Base-by-base conservation (phyloP, 2,113 vertebrate genomes). In the Alosa alosa region DNA sequence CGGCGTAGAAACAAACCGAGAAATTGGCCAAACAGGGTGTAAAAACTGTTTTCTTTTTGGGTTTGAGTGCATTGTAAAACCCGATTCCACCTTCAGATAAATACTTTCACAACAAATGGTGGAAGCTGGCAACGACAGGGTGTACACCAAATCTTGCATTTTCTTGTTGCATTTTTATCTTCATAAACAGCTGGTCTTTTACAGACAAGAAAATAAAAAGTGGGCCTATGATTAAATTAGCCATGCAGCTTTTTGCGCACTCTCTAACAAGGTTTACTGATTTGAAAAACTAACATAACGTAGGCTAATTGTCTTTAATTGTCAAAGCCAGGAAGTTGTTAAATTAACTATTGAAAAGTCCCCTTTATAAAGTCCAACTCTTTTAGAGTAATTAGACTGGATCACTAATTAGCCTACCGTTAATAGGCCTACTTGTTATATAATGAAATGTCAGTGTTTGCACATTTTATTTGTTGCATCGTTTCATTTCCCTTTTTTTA, bases 41-140 rank as follows among this genome's bases (percentile, higher is more conserved):
- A 36, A 17, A 15, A 13, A 15, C 72, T 78, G 72, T 78, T 78
- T 13, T 36, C 72, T 78, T 36, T 78, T 78, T 78, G 72, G 72
- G 15, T 17, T 31, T 11, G 72, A 39, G 72, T 39, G 25, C 64
- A 78, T 78, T 78, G 72, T 78, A 78, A 36, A 78, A 36, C 11
- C 72, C 31, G 72, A 78, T 78, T 15, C 25, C 72, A 78, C 72
- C 72, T 78, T 17, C 72, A 78, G 72, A 78, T 78, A 78, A 78
- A 78, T 78, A 78, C 72, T 78, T 78, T 78, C 31, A 78, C 10
- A 78, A 78, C 72, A 78, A 78, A 78, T 78, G 31, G 10, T 78
- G 72, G 72, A 78, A 78, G 31, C 72, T 78, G 72, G 31, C 72
- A 78, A 39, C 72, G 72, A 31, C 72, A 78, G 72, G 72, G 72